Evolutionary conservation across 2,797 vertebrate species (phyloP).

Genomic region (Hapalemur alaotrensis): DNA sequence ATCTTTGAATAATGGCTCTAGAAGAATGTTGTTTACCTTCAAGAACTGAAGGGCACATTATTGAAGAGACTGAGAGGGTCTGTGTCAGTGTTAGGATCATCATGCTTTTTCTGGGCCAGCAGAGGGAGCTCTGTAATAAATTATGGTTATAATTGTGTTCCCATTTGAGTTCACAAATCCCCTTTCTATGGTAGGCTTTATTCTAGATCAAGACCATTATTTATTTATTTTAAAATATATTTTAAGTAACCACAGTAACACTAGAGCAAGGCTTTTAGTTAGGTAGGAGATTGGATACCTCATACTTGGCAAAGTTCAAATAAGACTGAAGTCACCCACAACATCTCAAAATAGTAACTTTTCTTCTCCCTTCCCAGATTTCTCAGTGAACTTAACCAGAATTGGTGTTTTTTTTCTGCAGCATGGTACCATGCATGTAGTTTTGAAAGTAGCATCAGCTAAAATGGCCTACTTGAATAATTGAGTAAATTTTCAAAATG

Average conservation of each 20-base stretch:
- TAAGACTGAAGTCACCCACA: background rate
- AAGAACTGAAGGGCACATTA: background rate
- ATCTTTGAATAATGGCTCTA: background rate
- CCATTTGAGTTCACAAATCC: background rate
- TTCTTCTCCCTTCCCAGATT: background rate
- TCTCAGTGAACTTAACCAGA: background rate
- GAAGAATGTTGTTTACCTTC: background rate
- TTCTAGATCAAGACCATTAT: constrained; percentile 18
- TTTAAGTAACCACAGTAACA: constrained; percentile 17
- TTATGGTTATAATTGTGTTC: background rate
- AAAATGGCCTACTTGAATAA: background rate
- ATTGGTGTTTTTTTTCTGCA: background rate
- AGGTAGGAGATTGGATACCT: constrained; percentile 35
- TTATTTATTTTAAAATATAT: constrained; percentile 56
- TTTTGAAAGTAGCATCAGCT: background rate
- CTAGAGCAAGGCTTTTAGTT: background rate
- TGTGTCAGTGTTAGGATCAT: background rate
- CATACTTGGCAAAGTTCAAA: constrained; percentile 32
- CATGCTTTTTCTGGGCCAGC: constrained; percentile 20
- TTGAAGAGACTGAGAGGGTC: background rate
- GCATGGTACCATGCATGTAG: background rate
- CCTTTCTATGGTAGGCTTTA: background rate
- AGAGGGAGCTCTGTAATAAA: constrained; percentile 70
- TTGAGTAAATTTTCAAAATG: background rate
- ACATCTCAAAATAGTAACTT: constrained; percentile 1